A percentile compares a stretch with the other conserved stretches of the same genome.
phyloP scores from a whole-genome alignment of 2,888 invertebrate species.

The Spodoptera picta region DNA sequence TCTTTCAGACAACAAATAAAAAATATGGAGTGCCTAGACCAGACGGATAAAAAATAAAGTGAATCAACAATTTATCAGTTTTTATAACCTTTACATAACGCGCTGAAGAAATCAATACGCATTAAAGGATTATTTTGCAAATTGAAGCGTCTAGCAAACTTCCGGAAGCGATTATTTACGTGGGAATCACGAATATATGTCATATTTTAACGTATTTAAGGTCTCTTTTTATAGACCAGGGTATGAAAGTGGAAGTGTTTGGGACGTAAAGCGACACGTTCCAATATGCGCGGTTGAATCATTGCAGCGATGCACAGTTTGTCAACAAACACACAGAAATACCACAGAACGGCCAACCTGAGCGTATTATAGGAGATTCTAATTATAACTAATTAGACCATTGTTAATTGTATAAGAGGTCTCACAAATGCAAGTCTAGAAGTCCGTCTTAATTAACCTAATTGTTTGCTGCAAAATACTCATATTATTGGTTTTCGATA shows the following conservation, averaged over 20 bases:
- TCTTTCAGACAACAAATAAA: not conserved
- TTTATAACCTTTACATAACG: slow-evolving; percentile 8
- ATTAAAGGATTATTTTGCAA: slow-evolving; percentile 27
- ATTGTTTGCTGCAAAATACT: no score
- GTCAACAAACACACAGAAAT: slow-evolving; percentile 66
- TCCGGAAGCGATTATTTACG: slow-evolving; percentile 26
- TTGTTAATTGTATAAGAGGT: no score
- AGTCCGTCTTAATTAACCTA: no score
- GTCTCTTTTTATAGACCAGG: slow-evolving; percentile 30
- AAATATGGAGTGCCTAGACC: slow-evolving; percentile 23
- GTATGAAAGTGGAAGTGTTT: slow-evolving; percentile 38
- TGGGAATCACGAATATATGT: slow-evolving; percentile 17
- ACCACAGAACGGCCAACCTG: slow-evolving; percentile 46
- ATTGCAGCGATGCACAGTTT: slow-evolving; percentile 60
- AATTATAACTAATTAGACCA: slow-evolving; percentile 50
- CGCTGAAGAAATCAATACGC: slow-evolving; percentile 22
- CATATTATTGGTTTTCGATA: no score
- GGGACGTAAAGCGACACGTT: slow-evolving; percentile 41
- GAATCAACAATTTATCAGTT: slow-evolving; percentile 5
- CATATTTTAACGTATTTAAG: slow-evolving; percentile 22
- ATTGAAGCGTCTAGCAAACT: slow-evolving; percentile 41
- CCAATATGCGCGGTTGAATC: slow-evolving; percentile 60
- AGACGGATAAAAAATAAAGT: slow-evolving; percentile 36
- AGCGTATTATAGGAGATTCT: slow-evolving; percentile 36
- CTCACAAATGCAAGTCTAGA: no score